Conservation (phyloP, 2,888 invertebrate species). For the Malthinus seriepunctatus region DNA sequence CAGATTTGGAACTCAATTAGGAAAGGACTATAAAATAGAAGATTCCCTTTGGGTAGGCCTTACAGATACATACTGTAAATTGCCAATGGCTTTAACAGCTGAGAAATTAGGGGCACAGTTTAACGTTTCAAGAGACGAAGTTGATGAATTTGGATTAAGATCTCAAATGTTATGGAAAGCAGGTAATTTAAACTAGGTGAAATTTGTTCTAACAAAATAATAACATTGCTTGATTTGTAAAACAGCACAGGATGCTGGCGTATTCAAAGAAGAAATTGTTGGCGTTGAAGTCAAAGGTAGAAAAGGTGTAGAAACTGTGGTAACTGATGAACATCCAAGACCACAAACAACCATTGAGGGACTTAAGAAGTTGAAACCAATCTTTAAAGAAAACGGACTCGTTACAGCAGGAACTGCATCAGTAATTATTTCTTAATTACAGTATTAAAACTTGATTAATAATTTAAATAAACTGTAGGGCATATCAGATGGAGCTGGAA, state of each 20-base stretch:
- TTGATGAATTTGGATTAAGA: slow-evolving; percentile 81
- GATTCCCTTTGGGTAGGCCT: slow-evolving; percentile 90
- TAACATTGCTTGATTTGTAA: slow-evolving; percentile 10
- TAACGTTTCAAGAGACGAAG: slow-evolving; percentile 77
- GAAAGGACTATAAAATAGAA: slow-evolving; percentile 76
- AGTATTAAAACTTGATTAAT: background rate
- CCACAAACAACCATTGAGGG: slow-evolving; percentile 85
- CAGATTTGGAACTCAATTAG: slow-evolving; percentile 87
- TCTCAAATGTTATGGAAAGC: slow-evolving; percentile 89
- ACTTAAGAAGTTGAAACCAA: slow-evolving; percentile 80
- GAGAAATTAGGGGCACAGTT: slow-evolving; percentile 90
- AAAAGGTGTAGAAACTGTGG: slow-evolving; percentile 77
- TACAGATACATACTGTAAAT: slow-evolving; percentile 84
- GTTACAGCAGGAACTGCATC: slow-evolving; percentile 96
- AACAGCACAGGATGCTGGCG: slow-evolving; percentile 83
- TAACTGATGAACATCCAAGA: slow-evolving; percentile 91
- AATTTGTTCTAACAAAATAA: background rate
- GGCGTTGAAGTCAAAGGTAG: slow-evolving; percentile 85
- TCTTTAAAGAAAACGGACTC: slow-evolving; percentile 93
- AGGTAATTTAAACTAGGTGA: slow-evolving; percentile 56
- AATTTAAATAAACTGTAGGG: slow-evolving; percentile 65
- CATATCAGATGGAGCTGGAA: slow-evolving; percentile 96
- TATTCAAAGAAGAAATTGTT: slow-evolving; percentile 87
- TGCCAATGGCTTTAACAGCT: slow-evolving; percentile 96
- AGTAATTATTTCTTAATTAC: slow-evolving; percentile 59